phyloP scores from a whole-genome alignment of 2,797 vertebrate species.

The Merluccius polli region DNA sequence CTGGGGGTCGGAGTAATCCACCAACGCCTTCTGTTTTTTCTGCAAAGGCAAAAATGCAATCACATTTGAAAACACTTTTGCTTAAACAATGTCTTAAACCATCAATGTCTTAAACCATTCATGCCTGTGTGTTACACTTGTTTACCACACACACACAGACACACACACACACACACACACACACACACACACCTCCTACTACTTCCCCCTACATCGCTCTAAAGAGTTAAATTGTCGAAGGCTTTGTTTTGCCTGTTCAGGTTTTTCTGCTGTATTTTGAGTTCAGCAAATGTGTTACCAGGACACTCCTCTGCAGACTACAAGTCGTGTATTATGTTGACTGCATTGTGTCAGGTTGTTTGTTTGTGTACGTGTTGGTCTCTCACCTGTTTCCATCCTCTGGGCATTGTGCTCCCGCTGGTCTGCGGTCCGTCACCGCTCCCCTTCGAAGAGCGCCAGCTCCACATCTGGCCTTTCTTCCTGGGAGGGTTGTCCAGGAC shows the following conservation, averaged over 20 bases:
- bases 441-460: slow-evolving; percentile 58
- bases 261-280: no score
- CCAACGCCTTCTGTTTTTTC: slow-evolving; percentile 72
- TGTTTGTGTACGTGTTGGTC: background rate
- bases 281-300: no score
- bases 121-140: background rate
- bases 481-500: slow-evolving; percentile 54
- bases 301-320: background rate
- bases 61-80: slow-evolving; percentile 14
- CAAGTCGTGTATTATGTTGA: background rate
- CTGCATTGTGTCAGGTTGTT: background rate
- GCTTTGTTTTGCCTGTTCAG: no score
- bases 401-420: slow-evolving; percentile 65
- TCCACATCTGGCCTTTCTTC: slow-evolving; percentile 64
- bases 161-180: no score
- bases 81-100: background rate
- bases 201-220: no score
- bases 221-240: no score
- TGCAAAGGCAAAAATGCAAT: slow-evolving; percentile 66
- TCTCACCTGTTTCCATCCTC: slow-evolving; percentile 77
- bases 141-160: no score
- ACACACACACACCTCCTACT: no score
- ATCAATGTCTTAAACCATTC: background rate
- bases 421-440: slow-evolving; percentile 57
- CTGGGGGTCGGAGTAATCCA: slow-evolving; percentile 79